phyloP scores from a whole-genome alignment of 2,888 invertebrate species.

The Nephrotoma guestfalica region DNA sequence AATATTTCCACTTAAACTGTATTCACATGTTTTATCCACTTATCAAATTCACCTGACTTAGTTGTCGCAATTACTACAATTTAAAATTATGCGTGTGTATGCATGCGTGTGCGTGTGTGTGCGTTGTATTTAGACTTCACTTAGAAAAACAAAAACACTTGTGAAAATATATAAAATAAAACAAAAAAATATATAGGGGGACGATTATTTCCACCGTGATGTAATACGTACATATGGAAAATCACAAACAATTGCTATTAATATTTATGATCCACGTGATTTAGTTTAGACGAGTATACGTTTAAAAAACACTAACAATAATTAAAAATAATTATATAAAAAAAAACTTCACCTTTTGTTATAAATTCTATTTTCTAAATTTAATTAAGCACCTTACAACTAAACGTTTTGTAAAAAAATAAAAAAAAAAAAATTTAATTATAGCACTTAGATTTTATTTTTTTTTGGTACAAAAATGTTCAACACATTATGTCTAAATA shows the following conservation, averaged over 20 bases:
- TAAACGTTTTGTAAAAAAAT: neutral
- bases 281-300: neutral
- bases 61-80: neutral
- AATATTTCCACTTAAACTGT: neutral
- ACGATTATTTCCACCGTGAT: neutral
- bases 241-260: neutral
- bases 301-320: neutral
- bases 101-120: neutral
- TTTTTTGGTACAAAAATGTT: neutral
- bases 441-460: neutral
- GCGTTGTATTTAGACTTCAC: neutral
- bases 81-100: neutral
- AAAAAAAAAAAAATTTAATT: neutral
- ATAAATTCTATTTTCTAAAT: neutral
- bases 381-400: neutral
- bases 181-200: neutral
- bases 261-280: neutral
- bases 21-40: neutral
- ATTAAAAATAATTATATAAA: neutral
- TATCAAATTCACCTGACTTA: neutral
- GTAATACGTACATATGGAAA: neutral
- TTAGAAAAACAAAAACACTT: neutral
- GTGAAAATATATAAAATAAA: neutral
- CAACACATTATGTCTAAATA: neutral
- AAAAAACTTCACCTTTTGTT: neutral